A percentile compares a stretch with the other conserved stretches of the same genome.
Evolutionary conservation across 2,113 vertebrate species (phyloP).

Genomic region (Lepus europaeus): DNA sequence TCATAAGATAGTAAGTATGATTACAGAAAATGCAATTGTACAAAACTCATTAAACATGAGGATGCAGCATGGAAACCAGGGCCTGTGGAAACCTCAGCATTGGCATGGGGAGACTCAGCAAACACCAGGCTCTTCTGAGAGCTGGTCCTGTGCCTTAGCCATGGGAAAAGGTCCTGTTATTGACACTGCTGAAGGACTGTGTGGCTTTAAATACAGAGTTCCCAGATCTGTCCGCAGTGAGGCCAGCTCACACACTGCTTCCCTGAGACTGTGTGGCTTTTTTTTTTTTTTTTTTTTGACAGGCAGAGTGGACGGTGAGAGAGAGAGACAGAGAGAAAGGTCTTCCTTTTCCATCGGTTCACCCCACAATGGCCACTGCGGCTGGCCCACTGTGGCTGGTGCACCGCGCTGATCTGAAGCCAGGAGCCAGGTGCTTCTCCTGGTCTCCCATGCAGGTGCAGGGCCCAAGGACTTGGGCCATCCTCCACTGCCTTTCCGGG

Average conservation of each 20-base stretch:
- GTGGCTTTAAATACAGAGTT: not conserved
- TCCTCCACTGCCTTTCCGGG: too few species aligned
- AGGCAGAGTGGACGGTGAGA: too few species aligned
- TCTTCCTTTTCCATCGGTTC: too few species aligned
- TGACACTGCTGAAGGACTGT: not conserved
- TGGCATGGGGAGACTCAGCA: not conserved
- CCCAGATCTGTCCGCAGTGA: slow-evolving; percentile 35
- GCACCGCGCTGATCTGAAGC: too few species aligned
- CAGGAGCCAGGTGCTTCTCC: too few species aligned
- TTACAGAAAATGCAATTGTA: not conserved
- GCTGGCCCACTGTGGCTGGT: too few species aligned
- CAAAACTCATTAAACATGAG: slow-evolving; percentile 24
- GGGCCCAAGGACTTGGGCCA: too few species aligned
- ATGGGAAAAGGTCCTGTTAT: not conserved
- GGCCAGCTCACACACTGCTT: not conserved
- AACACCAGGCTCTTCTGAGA: not conserved
- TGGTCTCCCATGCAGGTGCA: too few species aligned
- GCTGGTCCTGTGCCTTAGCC: not conserved
- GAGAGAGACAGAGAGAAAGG: too few species aligned
- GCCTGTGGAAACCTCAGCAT: not conserved
- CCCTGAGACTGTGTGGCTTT: too few species aligned
- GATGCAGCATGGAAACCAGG: not conserved
- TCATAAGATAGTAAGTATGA: not conserved
- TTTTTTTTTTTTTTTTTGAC: too few species aligned
- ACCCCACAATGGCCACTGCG: too few species aligned